Evolutionary conservation across 2,113 vertebrate genomes (phyloP).

Genomic region (Balaeniceps rex): DNA sequence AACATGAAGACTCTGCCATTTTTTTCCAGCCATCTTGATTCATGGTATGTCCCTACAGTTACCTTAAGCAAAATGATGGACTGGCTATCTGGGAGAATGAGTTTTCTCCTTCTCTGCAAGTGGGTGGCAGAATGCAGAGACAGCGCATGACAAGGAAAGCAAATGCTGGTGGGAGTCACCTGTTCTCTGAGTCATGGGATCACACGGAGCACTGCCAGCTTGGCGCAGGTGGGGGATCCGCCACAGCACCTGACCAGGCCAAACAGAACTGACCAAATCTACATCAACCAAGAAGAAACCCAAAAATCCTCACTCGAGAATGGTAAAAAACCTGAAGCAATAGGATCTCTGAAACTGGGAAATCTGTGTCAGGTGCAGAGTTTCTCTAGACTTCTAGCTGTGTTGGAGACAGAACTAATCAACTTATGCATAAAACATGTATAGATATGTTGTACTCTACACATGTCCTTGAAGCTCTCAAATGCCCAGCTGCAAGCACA

Average conservation of each 20-base stretch:
- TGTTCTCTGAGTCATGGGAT: neutral
- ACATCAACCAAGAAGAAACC: neutral
- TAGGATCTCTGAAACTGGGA: neutral
- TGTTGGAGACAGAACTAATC: neutral
- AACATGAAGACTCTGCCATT: neutral
- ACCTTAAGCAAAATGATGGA: neutral
- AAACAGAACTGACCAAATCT: neutral
- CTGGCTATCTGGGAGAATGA: neutral
- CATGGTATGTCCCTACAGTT: neutral
- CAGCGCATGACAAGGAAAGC: neutral
- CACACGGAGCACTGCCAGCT: neutral
- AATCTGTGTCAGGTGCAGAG: neutral
- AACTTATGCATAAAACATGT: neutral
- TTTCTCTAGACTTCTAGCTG: neutral
- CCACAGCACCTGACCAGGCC: neutral
- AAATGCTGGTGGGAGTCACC: neutral
- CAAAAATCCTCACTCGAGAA: accelerated
- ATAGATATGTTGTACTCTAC: neutral
- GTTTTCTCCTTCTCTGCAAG: neutral
- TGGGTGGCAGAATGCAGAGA: neutral
- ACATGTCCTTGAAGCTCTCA: neutral
- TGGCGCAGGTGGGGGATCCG: accelerated
- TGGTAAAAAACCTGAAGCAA: neutral
- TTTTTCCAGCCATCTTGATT: neutral
- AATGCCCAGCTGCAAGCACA: neutral